Conservation (phyloP, 2,888 invertebrate species). For the Ophioninae sp. region DNA sequence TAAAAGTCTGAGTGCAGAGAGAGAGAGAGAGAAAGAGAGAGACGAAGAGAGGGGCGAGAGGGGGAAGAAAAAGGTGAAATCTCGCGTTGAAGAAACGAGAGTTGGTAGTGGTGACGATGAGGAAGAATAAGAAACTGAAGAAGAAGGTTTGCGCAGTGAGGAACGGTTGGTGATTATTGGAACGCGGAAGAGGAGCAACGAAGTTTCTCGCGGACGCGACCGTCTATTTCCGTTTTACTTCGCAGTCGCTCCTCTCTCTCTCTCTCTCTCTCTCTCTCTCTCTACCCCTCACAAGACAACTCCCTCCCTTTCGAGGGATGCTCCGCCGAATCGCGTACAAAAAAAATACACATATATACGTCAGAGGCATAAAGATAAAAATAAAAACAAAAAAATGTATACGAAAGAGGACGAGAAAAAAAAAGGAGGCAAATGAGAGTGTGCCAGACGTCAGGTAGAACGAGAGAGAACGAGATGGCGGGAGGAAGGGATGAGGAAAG, state of each 20-base stretch:
- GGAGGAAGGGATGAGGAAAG: constrained; percentile 34
- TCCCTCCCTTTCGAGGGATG: constrained; percentile 39
- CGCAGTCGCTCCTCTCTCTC: constrained; percentile 50
- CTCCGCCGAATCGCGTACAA: constrained; percentile 28
- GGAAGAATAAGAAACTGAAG: constrained; percentile 32
- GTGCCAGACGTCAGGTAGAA: constrained; percentile 44
- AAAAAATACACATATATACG: constrained; percentile 34
- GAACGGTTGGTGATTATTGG: constrained; percentile 71
- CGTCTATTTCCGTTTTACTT: constrained; percentile 76
- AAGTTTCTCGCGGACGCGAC: constrained; percentile 64
- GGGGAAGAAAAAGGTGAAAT: constrained; percentile 35
- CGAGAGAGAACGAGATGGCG: not conserved
- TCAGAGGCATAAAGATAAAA: constrained; percentile 35
- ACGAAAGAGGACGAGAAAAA: constrained; percentile 17
- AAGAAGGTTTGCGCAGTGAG: constrained; percentile 62
- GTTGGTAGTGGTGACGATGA: constrained; percentile 54
- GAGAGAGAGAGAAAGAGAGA: constrained; percentile 44
- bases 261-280: constrained; percentile 47
- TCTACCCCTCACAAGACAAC: constrained; percentile 46
- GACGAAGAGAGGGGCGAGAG: constrained; percentile 49
- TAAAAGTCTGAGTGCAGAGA: not conserved
- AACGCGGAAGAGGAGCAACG: constrained; percentile 73
- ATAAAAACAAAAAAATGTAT: constrained; percentile 30
- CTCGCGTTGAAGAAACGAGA: constrained; percentile 43
- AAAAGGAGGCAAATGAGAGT: constrained; percentile 49